A percentile compares a stretch with the other conserved stretches of the same genome.
Conservation (phyloP, 2,888 invertebrate genomes). For the Drosophila gaucha region DNA sequence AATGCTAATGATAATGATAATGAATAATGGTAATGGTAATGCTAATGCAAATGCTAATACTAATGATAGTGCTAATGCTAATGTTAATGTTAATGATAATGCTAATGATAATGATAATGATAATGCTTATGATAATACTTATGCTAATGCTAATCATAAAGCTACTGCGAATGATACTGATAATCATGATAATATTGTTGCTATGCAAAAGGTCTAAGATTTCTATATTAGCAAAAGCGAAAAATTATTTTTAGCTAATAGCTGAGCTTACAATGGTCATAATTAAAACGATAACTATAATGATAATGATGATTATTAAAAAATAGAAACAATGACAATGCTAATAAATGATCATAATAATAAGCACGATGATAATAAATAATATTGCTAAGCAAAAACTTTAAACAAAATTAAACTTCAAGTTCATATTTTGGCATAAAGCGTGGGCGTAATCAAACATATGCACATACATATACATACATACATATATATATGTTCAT, state of each 20-base stretch:
- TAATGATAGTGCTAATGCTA: too few relatives aligned
- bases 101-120: background rate
- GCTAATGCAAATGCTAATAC: too few relatives aligned
- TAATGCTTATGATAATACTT: background rate
- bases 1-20: too few relatives aligned
- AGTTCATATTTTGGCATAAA: background rate
- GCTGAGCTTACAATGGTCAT: background rate
- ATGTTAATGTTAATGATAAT: background rate
- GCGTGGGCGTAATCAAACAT: conserved; percentile 2
- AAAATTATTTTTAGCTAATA: background rate
- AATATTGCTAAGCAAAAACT: background rate
- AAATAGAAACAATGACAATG: conserved; percentile 3
- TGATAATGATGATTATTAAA: background rate
- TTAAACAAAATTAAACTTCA: background rate
- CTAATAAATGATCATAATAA: background rate
- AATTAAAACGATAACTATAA: background rate
- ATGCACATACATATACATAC: background rate
- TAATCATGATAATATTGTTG: background rate
- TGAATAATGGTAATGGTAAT: too few relatives aligned
- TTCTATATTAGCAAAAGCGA: background rate
- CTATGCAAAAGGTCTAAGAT: background rate
- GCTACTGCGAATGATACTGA: background rate
- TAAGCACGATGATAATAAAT: background rate
- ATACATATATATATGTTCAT: background rate
- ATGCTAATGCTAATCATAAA: background rate